These are phyloP conservation scores for Parascotia fuliginaria DNA, from an alignment of 2,888 invertebrate genomes.

Conservation along the genomic window DNA sequence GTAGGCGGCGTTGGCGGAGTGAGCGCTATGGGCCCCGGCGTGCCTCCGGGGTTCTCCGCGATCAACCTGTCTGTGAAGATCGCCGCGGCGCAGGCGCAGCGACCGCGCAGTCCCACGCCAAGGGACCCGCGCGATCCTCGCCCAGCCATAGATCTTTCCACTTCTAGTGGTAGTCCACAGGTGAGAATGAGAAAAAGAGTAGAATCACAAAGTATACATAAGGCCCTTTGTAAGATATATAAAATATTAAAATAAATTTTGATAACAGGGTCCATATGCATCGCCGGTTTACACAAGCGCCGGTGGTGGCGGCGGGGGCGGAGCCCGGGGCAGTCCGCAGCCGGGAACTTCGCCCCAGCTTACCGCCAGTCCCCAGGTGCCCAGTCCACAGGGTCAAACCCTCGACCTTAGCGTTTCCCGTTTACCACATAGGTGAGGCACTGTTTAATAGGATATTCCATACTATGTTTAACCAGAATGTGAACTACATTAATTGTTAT, in stretches of 20 bases:
- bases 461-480: slow-evolving; percentile 8
- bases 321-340: slow-evolving; percentile 92
- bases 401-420: slow-evolving; percentile 95
- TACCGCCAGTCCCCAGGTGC: slow-evolving; percentile 95
- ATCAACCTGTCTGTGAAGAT: slow-evolving; percentile 95
- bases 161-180: slow-evolving; percentile 95
- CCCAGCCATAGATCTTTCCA: slow-evolving; percentile 94
- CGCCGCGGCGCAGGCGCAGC: slow-evolving; percentile 90
- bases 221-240: slow-evolving; percentile 32
- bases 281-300: slow-evolving; percentile 92
- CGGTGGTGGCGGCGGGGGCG: slow-evolving; percentile 89
- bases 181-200: slow-evolving; percentile 83
- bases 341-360: slow-evolving; percentile 93
- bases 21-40: slow-evolving; percentile 88
- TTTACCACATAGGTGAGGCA: slow-evolving; percentile 92
- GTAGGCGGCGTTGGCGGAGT: slow-evolving; percentile 87
- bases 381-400: slow-evolving; percentile 96
- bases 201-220: slow-evolving; percentile 26
- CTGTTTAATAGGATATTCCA: slow-evolving; percentile 28
- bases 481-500: slow-evolving; percentile 41
- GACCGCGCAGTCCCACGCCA: slow-evolving; percentile 90
- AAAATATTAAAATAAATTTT: slow-evolving; percentile 56
- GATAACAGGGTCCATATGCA: slow-evolving; percentile 90
- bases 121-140: slow-evolving; percentile 92
- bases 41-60: slow-evolving; percentile 91